phyloP scores from a whole-genome alignment of 2,113 vertebrate genomes.

The Paradoxurus hermaphroditus region DNA sequence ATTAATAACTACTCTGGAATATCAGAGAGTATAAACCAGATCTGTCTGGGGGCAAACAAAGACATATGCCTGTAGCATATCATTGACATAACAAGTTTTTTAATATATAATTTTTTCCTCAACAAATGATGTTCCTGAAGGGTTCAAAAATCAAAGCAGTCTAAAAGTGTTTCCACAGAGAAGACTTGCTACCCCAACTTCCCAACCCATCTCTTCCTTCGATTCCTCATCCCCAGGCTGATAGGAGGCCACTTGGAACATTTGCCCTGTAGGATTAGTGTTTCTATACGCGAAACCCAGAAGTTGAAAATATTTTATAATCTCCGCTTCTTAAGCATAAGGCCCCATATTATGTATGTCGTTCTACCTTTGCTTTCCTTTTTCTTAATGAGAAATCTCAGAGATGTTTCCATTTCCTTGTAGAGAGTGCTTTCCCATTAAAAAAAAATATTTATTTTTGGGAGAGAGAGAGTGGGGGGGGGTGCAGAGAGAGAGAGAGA shows the following conservation, averaged over 20 bases:
- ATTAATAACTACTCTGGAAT: rapidly evolving
- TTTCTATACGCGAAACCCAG: background rate
- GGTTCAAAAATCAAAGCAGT: background rate
- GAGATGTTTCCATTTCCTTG: background rate
- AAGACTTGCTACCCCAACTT: background rate
- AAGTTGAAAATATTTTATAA: background rate
- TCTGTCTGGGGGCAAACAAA: background rate
- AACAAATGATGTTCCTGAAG: background rate
- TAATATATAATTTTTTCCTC: background rate
- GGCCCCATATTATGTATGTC: background rate
- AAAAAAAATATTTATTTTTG: no score
- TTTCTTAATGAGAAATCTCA: background rate
- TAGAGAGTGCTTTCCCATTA: background rate
- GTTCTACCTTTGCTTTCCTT: background rate
- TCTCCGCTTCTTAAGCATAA: background rate
- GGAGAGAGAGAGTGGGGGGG: no score
- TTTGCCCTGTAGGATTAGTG: background rate
- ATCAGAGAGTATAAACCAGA: background rate
- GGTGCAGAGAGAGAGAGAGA: no score
- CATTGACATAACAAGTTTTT: background rate
- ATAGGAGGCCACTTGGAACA: background rate
- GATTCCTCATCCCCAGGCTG: background rate
- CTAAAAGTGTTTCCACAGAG: background rate
- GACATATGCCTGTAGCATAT: background rate
- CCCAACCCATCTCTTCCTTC: background rate